These are phyloP conservation scores for Lysandra bellargus DNA, from an alignment of 2,888 invertebrate species.

Conservation along the genomic window DNA sequence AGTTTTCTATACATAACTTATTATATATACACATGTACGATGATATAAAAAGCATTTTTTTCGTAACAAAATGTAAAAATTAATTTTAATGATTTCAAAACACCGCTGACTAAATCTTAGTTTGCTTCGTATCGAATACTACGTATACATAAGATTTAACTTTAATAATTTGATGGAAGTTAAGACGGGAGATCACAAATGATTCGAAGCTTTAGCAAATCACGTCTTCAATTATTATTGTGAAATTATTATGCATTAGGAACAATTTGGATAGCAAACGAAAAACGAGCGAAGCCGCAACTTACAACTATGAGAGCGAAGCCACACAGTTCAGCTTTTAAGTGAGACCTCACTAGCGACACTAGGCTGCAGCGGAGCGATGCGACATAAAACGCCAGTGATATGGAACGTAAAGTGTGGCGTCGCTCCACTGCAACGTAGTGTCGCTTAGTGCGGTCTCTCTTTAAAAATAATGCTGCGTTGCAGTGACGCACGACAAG, in stretches of 20 bases:
- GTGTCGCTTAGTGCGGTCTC: not conserved
- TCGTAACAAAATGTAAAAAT: slow-evolving; percentile 8
- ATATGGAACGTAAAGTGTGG: not conserved
- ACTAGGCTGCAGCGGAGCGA: not conserved
- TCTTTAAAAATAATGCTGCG: not conserved
- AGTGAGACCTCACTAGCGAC: not conserved
- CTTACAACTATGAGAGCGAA: not conserved
- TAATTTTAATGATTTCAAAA: slow-evolving; percentile 8
- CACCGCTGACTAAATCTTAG: not conserved
- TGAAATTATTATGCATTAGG: slow-evolving; percentile 16
- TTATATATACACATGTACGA: not conserved
- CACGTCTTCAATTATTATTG: not conserved
- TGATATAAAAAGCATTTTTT: slow-evolving; percentile 1
- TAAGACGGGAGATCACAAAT: slow-evolving; percentile 28
- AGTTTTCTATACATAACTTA: not conserved
- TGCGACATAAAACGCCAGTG: not conserved
- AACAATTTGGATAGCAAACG: slow-evolving; percentile 6
- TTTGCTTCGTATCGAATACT: not conserved
- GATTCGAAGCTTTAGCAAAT: slow-evolving; percentile 3
- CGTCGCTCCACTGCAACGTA: not conserved
- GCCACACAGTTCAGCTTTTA: not conserved
- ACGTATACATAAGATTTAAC: slow-evolving; percentile 26
- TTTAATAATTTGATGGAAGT: slow-evolving; percentile 15
- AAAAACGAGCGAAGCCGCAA: slow-evolving; percentile 24
- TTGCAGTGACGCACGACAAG: not conserved